These are phyloP conservation scores for Rissa tridactyla DNA, from an alignment of 2,113 vertebrate genomes.

Conservation along the genomic window DNA sequence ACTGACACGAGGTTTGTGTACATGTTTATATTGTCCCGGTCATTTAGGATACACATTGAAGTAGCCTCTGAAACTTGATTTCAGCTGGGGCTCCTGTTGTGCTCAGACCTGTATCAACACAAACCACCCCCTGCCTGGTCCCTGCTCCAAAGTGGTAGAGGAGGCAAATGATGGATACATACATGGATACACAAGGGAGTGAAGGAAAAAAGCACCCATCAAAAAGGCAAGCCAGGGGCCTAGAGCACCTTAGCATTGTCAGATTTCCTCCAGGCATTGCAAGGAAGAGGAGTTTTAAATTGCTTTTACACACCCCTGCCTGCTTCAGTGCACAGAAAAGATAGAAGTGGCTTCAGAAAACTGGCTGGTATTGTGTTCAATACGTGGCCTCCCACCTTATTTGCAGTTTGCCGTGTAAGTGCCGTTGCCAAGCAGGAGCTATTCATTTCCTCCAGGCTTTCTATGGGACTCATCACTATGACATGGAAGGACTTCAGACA, in stretches of 20 bases:
- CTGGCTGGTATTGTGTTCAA: neutral
- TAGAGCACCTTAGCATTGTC: neutral
- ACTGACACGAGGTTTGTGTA: neutral
- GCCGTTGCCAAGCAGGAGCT: neutral
- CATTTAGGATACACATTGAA: neutral
- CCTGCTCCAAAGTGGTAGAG: neutral
- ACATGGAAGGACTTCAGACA: neutral
- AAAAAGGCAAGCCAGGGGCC: neutral
- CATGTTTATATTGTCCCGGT: neutral
- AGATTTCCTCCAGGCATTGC: neutral
- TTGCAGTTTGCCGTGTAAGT: slow-evolving; percentile 27
- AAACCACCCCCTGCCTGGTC: neutral
- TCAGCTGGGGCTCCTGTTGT: rapidly evolving
- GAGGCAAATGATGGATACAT: neutral
- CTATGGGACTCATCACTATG: neutral
- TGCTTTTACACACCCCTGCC: neutral
- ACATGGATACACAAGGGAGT: neutral
- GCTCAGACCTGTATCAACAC: neutral
- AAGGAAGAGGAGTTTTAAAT: slow-evolving; percentile 17
- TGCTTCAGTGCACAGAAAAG: neutral
- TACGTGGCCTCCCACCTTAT: neutral
- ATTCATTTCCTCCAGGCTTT: slow-evolving; percentile 5
- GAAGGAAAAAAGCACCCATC: neutral
- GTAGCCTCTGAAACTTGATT: neutral
- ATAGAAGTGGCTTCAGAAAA: neutral